These are phyloP conservation scores for Microchirus variegatus DNA, from an alignment of 2,797 vertebrate species.

Conservation along the genomic window DNA sequence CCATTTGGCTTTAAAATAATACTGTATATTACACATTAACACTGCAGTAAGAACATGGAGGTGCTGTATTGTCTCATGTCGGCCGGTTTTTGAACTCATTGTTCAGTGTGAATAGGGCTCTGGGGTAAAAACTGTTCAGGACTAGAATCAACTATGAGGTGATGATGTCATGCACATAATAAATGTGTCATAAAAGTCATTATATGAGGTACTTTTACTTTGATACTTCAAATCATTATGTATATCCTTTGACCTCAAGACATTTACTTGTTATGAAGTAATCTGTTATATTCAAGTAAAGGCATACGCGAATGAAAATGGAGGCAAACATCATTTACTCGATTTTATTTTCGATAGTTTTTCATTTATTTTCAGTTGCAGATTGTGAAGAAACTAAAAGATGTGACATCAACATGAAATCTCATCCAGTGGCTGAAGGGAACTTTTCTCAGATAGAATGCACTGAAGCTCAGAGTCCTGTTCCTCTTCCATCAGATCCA, in stretches of 20 bases:
- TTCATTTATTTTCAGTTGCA: not conserved
- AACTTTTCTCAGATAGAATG: conserved; percentile 76
- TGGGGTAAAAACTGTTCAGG: too few relatives aligned
- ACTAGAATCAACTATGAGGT: too few relatives aligned
- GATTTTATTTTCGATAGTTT: conserved; percentile 17
- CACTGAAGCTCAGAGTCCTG: conserved; percentile 70
- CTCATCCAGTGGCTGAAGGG: conserved; percentile 64
- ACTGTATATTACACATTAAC: too few relatives aligned
- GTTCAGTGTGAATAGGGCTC: too few relatives aligned
- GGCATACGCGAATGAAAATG: not conserved
- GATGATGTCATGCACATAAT: too few relatives aligned
- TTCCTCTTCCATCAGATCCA: conserved; percentile 79
- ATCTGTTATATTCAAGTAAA: not conserved
- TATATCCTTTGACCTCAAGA: not conserved
- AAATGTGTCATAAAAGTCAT: too few relatives aligned
- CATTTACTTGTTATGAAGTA: not conserved
- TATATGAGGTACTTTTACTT: not conserved
- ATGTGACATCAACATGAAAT: conserved; percentile 17
- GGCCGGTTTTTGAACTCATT: too few relatives aligned
- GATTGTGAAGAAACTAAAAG: not conserved
- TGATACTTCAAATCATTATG: not conserved
- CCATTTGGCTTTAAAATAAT: too few relatives aligned
- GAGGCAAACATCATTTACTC: conserved; percentile 12
- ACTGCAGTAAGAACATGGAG: too few relatives aligned
- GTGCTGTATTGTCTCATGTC: too few relatives aligned